Evolutionary conservation across 2,888 invertebrate genomes (phyloP), one percentile per base, ranked within the genome.

Genomic region (Chrysodeixis includens): DNA sequence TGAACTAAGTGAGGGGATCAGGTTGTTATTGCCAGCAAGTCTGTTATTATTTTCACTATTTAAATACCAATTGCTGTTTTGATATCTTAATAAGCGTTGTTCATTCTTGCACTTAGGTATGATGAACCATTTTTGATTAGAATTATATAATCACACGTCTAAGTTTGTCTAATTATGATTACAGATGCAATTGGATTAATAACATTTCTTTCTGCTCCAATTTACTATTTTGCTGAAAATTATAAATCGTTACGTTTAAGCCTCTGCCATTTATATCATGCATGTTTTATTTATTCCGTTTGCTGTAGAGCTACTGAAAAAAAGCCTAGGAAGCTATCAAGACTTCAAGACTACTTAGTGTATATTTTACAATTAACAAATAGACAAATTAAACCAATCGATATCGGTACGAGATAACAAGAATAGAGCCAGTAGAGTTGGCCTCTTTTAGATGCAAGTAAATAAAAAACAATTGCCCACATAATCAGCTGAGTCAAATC

Each of bases 381-480:
- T 1, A 60, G 54, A 56, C 52, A 69, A 49, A 62, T 14, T 20
- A n/a, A 55, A 62, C 65, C 59, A 49, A 66, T 61, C 61, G 53
- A 58, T 52, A 56, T 56, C 8, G 22, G 16, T 61, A 57, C 30
- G 57, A 62, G 55, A 51, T 51, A 46, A 58, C 58, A 52, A 63
- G 1, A 26, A 6, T 26, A 6, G 6, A 26, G 26, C 26, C 26
- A 22, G 22, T 54, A 46, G 9, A 32, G 10, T 14, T 57, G 74
- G 70, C 79, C 72, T 78, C 79, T 72, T 81, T 78, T 81, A 74
- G 57, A 71, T 51, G 14, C 20, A 52, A 55, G 44, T 69, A 53
- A 46, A 63, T 68, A 65, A 66, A 54, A 57, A 55, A 44, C 30
- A 71, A 81, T 81, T 78, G 79, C 80, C 79, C 75, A 71, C 57